Evolutionary conservation across 1,140 invertebrate species (phyloP), one percentile per base, ranked within the genome.

Genomic region (Popillia japonica): DNA sequence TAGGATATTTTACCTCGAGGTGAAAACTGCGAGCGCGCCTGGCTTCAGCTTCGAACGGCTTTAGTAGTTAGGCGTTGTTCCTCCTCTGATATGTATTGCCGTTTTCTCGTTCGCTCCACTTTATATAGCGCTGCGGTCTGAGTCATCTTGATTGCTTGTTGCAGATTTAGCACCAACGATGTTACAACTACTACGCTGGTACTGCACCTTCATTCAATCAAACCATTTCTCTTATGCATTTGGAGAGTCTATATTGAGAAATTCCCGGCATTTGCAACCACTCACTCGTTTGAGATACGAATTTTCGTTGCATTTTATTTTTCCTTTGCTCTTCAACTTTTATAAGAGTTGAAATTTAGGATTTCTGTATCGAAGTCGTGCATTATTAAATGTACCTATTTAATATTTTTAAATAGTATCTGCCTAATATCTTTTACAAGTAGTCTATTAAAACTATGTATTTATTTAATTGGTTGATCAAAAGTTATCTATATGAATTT

Each of bases 141-240:
- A 20, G 75, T 55, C 75, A 44, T 7, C 75, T 76, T 78, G 78
- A 78, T 78, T 78, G 78, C 78, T 78, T 75, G 72, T 78, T 75
- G 73, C 42, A 75, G 72, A 78, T 78, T 78, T 75, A 61, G 44
- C 72, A 40, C 41, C 72, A 68, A 68, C 9, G 22, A 22, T 14
- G 20, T 68, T 68, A 20, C 61, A 22, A 68, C 77, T 78, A n/a
- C 40, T 72, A 23, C 27, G 72, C 55, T n/a, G 34, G 68, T 20
- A 72, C 44, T 78, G 40, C 72, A 27, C 42, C 64, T 74, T 78
- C 75, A 78, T 61, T 78, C 78, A 78, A 78, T 78, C 59, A 78
- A 78, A 68, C 74, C 72, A 73, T 78, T 78, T 78, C 55, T 61
- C 75, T 44, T 48, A 59, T 76, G 8, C 41, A 41, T 74, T 74